A percentile compares a stretch with the other conserved stretches of the same genome.
Evolutionary conservation across 2,113 vertebrate species (phyloP).

Genomic region (Dunckerocampus dactyliophorus): DNA sequence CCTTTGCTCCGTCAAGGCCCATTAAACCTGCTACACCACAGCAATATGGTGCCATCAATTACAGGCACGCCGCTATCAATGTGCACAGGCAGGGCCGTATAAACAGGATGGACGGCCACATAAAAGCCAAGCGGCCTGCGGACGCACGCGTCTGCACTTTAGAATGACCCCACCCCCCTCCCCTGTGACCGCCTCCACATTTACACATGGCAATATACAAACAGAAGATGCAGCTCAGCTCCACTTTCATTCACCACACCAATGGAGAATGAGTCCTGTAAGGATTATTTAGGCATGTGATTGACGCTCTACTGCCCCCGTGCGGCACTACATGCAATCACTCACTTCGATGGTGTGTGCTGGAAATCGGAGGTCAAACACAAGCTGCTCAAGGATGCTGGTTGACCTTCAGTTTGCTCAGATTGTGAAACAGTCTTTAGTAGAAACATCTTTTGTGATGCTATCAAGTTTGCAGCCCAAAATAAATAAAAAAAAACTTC

Average conservation of each 20-base stretch:
- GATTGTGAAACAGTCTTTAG: no score
- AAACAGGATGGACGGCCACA: slow-evolving; percentile 78
- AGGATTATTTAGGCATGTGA: neutral
- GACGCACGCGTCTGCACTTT: neutral
- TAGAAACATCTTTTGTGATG: no score
- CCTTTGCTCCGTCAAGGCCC: slow-evolving; percentile 74
- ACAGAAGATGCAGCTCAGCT: slow-evolving; percentile 10
- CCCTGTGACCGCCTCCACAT: slow-evolving; percentile 3
- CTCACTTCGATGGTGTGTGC: neutral
- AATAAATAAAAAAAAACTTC: no score
- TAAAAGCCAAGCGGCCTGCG: slow-evolving; percentile 60
- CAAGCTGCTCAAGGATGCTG: no score
- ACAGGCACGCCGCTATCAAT: slow-evolving; percentile 70
- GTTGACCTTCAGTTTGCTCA: no score
- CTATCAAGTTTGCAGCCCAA: no score
- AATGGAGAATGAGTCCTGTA: neutral
- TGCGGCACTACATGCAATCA: slow-evolving; percentile 20
- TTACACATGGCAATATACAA: slow-evolving; percentile 5
- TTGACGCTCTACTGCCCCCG: slow-evolving; percentile 46
- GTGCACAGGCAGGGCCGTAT: slow-evolving; percentile 69
- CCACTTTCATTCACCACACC: slow-evolving; percentile 26
- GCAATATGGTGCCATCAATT: slow-evolving; percentile 80
- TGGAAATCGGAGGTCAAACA: no score
- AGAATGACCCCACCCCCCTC: neutral
- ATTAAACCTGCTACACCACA: slow-evolving; percentile 78